Evolutionary conservation across 92 coral and sea anemone genomes (phyloP), one percentile per base, ranked within the genome.

Genomic region (Actinostola sp.): DNA sequence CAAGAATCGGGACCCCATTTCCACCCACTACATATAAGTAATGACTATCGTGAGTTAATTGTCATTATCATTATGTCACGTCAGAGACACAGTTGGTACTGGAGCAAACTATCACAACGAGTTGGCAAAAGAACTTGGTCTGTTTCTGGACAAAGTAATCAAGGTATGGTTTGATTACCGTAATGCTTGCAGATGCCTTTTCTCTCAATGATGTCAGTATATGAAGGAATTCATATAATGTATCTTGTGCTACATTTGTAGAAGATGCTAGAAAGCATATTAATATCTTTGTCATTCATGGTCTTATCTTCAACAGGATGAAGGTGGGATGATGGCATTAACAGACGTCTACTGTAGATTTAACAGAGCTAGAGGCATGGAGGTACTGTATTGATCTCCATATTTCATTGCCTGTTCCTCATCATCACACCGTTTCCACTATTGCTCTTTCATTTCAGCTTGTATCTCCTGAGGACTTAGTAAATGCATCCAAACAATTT

Each of bases 311-410:
- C 23, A 51, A 38, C 48, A 89, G 96, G 91, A 89, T 34, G 89
- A 84, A 72, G 97, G 89, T 8, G 98, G 98, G 10, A 95, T 95
- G 97, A 95, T 95, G 99, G 75, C 97, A 0, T 57, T 95, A 31
- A 85, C 89, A 11, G 99, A 95, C 70, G 99, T 95, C 17, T 95
- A 95, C 66, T 95, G 99, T 44, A 84, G 97, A 46, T 88, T 95
- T 77, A 95, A 95, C 68, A 82, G 99, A 68, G 99, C 99, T 44
- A 81, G 99, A 74, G 99, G 99, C 55, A 95, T 95, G 99, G 97
- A 95, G 97, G 99, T 95, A 58, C 59, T 30, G 0, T 3, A 31
- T 29, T 54, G 20, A 8, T 27, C 16, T 19, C 13, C 5, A 2
- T 29, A 19, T 31, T 59, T 28, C 25, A 59, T 31, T 13, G 4